A percentile compares a stretch with the other conserved stretches of the same genome.
phyloP scores from a whole-genome alignment of 1,140 invertebrate species.

The Trissolcus basalis region DNA sequence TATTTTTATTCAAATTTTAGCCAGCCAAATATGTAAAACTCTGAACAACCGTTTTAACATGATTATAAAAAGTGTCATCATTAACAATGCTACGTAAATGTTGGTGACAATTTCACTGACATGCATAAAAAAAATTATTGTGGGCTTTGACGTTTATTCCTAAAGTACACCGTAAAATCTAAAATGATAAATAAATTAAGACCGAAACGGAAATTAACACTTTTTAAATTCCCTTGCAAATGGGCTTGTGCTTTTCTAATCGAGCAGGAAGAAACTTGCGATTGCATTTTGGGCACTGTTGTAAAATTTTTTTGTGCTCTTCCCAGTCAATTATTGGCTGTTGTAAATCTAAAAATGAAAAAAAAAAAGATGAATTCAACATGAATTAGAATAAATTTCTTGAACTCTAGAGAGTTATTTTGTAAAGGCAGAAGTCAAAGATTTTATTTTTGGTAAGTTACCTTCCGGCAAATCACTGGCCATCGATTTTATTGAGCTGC shows the following conservation, averaged over 20 bases:
- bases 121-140: too few relatives aligned
- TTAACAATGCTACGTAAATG: too few relatives aligned
- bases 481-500: slow-evolving; percentile 45
- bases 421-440: too few relatives aligned
- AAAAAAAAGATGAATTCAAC: slow-evolving; percentile 9
- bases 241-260: slow-evolving; percentile 26
- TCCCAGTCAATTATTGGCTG: slow-evolving; percentile 47
- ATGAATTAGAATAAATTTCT: too few relatives aligned
- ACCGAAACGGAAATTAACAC: neutral
- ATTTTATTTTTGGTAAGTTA: slow-evolving; percentile 27
- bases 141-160: too few relatives aligned
- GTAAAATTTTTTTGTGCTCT: slow-evolving; percentile 40
- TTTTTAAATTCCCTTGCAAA: slow-evolving; percentile 33
- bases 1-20: slow-evolving; percentile 10
- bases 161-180: too few relatives aligned
- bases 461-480: slow-evolving; percentile 45
- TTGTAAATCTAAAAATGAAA: slow-evolving; percentile 32
- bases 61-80: too few relatives aligned
- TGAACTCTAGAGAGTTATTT: too few relatives aligned
- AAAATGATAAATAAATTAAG: neutral
- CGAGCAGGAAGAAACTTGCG: slow-evolving; percentile 44
- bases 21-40: too few relatives aligned
- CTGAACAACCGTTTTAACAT: neutral
- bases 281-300: slow-evolving; percentile 44
- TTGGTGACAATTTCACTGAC: too few relatives aligned